Base-by-base conservation (phyloP, 2,113 vertebrate genomes). In the Trogon melanurus region DNA sequence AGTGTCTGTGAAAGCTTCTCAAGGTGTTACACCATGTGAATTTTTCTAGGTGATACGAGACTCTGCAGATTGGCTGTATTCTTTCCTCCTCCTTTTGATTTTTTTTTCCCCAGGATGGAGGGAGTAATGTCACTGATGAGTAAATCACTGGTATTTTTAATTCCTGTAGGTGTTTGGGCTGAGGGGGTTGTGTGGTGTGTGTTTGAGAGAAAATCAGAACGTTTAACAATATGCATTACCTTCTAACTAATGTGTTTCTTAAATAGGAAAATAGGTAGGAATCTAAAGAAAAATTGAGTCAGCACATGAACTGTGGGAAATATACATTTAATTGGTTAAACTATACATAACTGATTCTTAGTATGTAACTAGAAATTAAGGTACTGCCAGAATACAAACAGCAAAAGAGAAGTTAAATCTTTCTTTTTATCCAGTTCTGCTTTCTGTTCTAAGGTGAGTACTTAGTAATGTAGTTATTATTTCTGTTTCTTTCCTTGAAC, bases 141-240 rank as follows among this genome's bases (percentile, higher is more conserved):
- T 88, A 76, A 91, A 94, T 83, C 1, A 0, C 20, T 36, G 60
- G 34, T 93, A 87, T 93, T 93, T 93, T 96, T 91, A 84, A 76
- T 88, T 90, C 23, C 65, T 44, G 76, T 67, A 38, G 72, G 72
- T 86, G 94, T 76, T 83, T 18, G 72, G 44, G 71, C 15, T 47
- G 58, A 83, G 82, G 27, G 78, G 3, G 34, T 47, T 96, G 41
- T 18, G 23, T 76, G 51, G 7, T 85, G 13, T 41, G 48, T 73
- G 54, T 80, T 86, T 78, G 32, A 78, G 80, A 86, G 72, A 67
- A 79, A 89, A 88, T 51, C 64, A 67, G 84, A 47, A 76, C 34
- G 18, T 91, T 83, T 89, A 64, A 79, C 78, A 85, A 32, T 62
- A 51, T 11, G 5, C 34, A 25, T 73, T 94, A 47, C 0, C 0